A percentile compares a stretch with the other conserved stretches of the same genome.
These are phyloP conservation scores for Pterostichus madidus DNA, from an alignment of 2,888 invertebrate genomes.

Conservation along the genomic window DNA sequence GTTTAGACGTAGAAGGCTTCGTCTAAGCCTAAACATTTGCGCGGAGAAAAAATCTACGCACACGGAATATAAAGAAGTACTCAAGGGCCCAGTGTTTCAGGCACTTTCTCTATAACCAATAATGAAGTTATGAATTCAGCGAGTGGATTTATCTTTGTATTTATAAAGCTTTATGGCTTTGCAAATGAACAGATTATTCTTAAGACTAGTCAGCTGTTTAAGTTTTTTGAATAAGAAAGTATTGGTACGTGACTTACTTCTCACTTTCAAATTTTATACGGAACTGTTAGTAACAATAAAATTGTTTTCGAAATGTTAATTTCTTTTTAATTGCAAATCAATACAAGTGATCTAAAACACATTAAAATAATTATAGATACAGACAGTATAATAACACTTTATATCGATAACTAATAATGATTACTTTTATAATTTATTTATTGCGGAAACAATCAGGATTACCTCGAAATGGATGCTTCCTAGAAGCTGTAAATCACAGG, in stretches of 20 bases:
- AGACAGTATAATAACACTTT: not conserved
- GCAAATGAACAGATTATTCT: too few species aligned
- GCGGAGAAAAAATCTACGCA: not conserved
- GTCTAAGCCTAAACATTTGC: slow-evolving; percentile 7
- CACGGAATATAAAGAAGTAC: not conserved
- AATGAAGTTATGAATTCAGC: too few species aligned
- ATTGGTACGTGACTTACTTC: slow-evolving; percentile 15
- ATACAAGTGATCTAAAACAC: slow-evolving; percentile 18
- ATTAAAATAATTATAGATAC: slow-evolving; percentile 28
- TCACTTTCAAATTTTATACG: slow-evolving; percentile 34
- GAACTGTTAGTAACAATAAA: not conserved
- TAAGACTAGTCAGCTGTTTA: too few species aligned
- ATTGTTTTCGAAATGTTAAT: slow-evolving; percentile 30
- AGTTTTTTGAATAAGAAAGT: not conserved
- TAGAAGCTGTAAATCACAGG: slow-evolving; percentile 9
- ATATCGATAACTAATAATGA: not conserved
- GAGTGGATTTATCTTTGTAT: too few species aligned
- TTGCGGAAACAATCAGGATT: slow-evolving; percentile 10
- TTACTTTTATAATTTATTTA: slow-evolving; percentile 10
- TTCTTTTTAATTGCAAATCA: slow-evolving; percentile 41
- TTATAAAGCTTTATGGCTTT: too few species aligned
- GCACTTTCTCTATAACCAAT: too few species aligned
- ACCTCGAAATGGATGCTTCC: slow-evolving; percentile 25
- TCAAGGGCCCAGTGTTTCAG: too few species aligned
- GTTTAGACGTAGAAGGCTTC: too few species aligned